These are phyloP conservation scores for Callimorpha dominula DNA, from an alignment of 2,888 invertebrate genomes.

Conservation along the genomic window DNA sequence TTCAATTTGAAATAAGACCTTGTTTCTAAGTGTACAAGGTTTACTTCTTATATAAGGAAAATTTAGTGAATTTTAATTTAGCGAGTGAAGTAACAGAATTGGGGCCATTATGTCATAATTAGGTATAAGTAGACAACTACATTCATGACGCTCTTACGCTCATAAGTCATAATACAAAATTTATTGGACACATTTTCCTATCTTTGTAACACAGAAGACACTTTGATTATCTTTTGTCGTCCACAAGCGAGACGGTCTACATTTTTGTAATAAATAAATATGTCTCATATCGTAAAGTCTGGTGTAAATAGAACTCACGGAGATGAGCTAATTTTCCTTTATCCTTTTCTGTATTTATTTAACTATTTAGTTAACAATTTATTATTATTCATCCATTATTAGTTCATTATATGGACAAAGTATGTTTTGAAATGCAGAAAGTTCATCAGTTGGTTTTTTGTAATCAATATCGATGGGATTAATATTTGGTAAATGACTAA, in stretches of 20 bases:
- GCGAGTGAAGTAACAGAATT: too few species aligned
- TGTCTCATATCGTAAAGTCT: slow-evolving; percentile 28
- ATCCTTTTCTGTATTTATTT: neutral
- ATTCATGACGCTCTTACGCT: neutral
- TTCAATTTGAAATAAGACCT: too few species aligned
- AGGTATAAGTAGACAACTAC: neutral
- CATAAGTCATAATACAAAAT: neutral
- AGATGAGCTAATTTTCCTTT: slow-evolving; percentile 17
- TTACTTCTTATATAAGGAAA: too few species aligned
- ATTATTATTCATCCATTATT: too few species aligned
- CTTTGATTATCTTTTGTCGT: slow-evolving; percentile 9
- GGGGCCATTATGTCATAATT: neutral
- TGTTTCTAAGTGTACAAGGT: too few species aligned
- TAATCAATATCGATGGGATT: too few species aligned
- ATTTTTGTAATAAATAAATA: slow-evolving; percentile 38
- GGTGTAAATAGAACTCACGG: slow-evolving; percentile 40
- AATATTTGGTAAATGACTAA: too few species aligned
- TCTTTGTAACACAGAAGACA: neutral
- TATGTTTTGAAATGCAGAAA: too few species aligned
- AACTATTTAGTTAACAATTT: neutral
- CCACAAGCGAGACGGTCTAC: slow-evolving; percentile 20
- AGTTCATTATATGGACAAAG: too few species aligned
- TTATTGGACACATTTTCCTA: neutral
- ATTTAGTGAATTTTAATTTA: too few species aligned
- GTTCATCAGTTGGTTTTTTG: too few species aligned